Evolutionary conservation across 2,797 vertebrate genomes (phyloP), one percentile per base, ranked within the genome.

Genomic region (Takifugu rubripes): DNA sequence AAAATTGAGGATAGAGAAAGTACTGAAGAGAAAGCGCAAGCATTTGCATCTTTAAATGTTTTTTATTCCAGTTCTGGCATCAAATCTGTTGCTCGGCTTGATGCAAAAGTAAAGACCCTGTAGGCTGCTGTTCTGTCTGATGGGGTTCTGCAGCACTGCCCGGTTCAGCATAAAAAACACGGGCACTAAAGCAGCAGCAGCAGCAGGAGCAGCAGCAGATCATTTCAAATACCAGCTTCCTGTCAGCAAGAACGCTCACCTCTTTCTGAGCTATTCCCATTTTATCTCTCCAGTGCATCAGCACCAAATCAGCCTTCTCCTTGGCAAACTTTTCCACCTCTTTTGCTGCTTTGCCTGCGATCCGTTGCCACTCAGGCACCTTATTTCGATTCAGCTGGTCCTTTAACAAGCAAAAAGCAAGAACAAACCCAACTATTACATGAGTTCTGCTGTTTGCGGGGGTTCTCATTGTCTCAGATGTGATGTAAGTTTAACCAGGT

Each of bases 291-390:
- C 97, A 99, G 86, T 99, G 97, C 94, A 98, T 95, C 81, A 99
- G 87, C 64, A 99, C 94, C 0, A 98, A 44, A 82, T 99, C 97
- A 1, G 98, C 89, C 83, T 99, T 99, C 76, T 99, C 97, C 92
- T 99, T 99, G 87, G 97, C 96, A 84, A 99, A 99, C 89, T 98
- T 99, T 84, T 99, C 97, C 68, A 99, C 96, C 84, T 98, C 97
- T 89, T 99, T 99, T 27, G 97, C 97, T 83, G 97, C 97, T 91
- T 98, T 98, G 70, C 97, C 97, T 29, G 97, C 97, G 46, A 98
- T 75, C 60, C 97, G 90, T 87, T 99, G 97, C 97, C 97, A 99
- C 59, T 99, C 97, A 0, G 97, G 95, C 52, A 99, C 94, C 89
- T 98, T 98, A 89, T 91, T 96, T 64, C 95, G 94, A 70, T 96